Evolutionary conservation across 1,140 invertebrate species (phyloP).

Genomic region (Drosophila auraria): DNA sequence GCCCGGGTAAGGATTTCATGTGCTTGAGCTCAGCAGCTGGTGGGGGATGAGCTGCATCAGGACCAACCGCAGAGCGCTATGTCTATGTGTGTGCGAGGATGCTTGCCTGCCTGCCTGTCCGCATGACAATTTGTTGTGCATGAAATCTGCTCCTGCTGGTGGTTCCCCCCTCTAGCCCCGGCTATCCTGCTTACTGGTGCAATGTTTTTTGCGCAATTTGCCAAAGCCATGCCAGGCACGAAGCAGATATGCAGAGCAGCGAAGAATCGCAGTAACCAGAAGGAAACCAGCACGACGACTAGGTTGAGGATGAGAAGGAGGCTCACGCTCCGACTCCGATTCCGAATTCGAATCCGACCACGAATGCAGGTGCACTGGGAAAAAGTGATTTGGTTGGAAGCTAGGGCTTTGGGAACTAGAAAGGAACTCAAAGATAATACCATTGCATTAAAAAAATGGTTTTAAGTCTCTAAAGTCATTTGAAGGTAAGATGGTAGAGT

Average conservation of each 20-base stretch:
- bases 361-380: constrained; percentile 19
- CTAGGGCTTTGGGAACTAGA: no score
- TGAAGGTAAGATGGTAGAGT: background rate
- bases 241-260: constrained; percentile 70
- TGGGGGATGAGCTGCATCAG: constrained; percentile 25
- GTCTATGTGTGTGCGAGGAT: constrained; percentile 35
- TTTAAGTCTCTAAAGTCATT: background rate
- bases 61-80: constrained; percentile 70
- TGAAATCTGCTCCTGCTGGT: constrained; percentile 61
- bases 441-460: background rate
- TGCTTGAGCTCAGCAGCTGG: constrained; percentile 59
- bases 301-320: constrained; percentile 18
- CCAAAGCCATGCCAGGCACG: constrained; percentile 77
- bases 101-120: constrained; percentile 71
- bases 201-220: constrained; percentile 82
- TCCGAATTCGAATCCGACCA: constrained; percentile 41
- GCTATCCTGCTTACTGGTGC: constrained; percentile 49
- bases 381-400: background rate
- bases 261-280: constrained; percentile 20
- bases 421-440: no score
- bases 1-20: constrained; percentile 81
- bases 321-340: constrained; percentile 35
- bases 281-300: constrained; percentile 33
- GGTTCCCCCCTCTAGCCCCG: constrained; percentile 12
- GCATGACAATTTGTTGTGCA: constrained; percentile 82